Base-by-base conservation (phyloP, 2,888 invertebrate genomes). In the Dromius quadrimaculatus region DNA sequence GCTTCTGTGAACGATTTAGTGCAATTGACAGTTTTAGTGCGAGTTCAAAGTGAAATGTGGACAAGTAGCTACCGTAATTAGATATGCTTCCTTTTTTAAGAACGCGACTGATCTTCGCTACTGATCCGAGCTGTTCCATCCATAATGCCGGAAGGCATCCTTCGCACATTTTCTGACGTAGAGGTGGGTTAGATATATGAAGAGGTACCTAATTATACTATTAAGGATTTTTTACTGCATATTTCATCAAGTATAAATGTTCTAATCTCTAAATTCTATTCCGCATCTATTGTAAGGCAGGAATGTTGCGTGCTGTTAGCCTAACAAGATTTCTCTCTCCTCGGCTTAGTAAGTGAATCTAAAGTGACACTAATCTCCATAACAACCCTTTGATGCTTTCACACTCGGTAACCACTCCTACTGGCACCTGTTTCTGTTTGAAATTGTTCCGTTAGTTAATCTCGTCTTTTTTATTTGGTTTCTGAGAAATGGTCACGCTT, bases 91-190 rank as follows among this genome's bases (percentile, higher is more conserved):
- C 32, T n/a, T n/a, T n/a, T n/a, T n/a, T n/a, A 45, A 47, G 32
- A 38, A 23, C 28, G 41, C 41, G 38, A 78, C 79, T 80, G 80
- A 80, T 78, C 77, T 76, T 77, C 77, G 77, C 78, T 78, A 74
- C 72, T 73, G 73, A 74, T 76, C 74, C 75, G 75, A 76, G 61
- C 62, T 38, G 50, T 43, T 50, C 38, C 57, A 76, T 76, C 77
- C 78, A 80, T 78, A 77, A 79, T 79, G 80, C 80, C 80, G 78
- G 80, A 80, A 77, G 79, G 78, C 76, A 78, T 80, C 73, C 77
- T 78, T 74, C 77, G 77, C 76, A 78, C 78, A 76, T 80, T 79
- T 75, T 78, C 79, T 77, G 78, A 79, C 72, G 76, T 80, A 73
- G 79, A 81, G 80, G 81, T 81, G 28, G 57, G 69, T 69, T n/a